Percentiles rank a stretch among this genome's conserved stretches.
Conservation (phyloP, 2,113 vertebrate species). For the Melospiza georgiana region DNA sequence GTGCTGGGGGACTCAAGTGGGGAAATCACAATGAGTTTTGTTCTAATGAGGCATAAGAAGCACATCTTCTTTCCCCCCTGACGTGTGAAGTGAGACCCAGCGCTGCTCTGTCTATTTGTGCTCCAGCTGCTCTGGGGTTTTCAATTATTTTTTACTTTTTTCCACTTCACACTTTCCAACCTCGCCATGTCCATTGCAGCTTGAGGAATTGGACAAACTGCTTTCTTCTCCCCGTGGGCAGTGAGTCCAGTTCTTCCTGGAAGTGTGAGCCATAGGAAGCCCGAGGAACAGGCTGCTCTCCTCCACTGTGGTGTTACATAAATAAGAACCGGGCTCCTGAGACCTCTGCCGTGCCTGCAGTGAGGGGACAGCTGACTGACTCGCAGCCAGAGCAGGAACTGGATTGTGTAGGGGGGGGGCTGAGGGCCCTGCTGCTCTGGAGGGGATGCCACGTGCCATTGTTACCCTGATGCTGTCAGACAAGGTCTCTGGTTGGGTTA, state of each 20-base stretch:
- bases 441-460: neutral
- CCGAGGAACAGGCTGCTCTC: neutral
- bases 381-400: neutral
- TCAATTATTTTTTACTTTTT: neutral
- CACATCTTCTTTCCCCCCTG: neutral
- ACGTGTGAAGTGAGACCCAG: neutral
- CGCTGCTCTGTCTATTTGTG: neutral
- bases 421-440: neutral
- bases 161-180: neutral
- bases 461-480: neutral
- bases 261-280: neutral
- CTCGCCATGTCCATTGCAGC: neutral
- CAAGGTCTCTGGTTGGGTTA: neutral
- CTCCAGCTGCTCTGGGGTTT: neutral
- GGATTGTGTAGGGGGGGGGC: neutral
- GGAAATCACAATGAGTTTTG: neutral
- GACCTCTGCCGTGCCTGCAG: neutral
- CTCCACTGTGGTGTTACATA: neutral
- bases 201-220: neutral
- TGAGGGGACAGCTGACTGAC: neutral
- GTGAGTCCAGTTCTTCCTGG: neutral
- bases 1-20: neutral
- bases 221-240: neutral
- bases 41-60: neutral
- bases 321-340: neutral